Conservation (phyloP, 2,888 invertebrate genomes). For the Gymnocheta viridis region DNA sequence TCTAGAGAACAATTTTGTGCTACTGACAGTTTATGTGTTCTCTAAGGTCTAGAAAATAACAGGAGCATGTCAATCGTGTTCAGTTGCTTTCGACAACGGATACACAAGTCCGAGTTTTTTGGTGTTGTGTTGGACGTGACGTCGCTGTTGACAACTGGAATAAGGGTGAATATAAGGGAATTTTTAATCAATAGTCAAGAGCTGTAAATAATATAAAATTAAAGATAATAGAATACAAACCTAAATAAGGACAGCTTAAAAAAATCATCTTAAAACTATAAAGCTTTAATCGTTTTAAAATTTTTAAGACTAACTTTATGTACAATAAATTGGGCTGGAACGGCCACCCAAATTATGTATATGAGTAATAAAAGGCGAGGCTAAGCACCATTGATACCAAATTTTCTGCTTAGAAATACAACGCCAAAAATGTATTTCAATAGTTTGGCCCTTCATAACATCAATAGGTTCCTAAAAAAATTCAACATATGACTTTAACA, state of each 20-base stretch:
- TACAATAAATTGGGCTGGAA: constrained; percentile 75
- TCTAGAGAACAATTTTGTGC: too few species aligned
- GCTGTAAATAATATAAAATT: not conserved
- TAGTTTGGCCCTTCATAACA: constrained; percentile 86
- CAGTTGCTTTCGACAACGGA: too few species aligned
- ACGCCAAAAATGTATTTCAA: constrained; percentile 94
- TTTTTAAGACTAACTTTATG: constrained; percentile 64
- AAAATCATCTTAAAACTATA: constrained; percentile 49
- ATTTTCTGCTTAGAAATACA: constrained; percentile 90
- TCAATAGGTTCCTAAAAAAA: constrained; percentile 81
- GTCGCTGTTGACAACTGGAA: too few species aligned
- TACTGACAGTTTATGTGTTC: too few species aligned
- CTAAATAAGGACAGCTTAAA: constrained; percentile 3
- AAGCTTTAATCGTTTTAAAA: constrained; percentile 56
- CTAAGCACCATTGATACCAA: constrained; percentile 96
- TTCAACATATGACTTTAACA: too few species aligned
- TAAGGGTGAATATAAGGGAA: not conserved
- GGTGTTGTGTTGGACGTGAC: too few species aligned
- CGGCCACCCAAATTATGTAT: constrained; percentile 79
- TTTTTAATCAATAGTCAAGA: not conserved
- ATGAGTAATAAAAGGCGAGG: constrained; percentile 74
- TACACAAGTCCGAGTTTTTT: too few species aligned
- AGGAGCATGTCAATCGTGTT: too few species aligned
- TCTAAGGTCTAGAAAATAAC: too few species aligned
- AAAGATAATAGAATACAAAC: not conserved